Conservation (phyloP, 2,888 invertebrate species). For the Heliothis peltigera region DNA sequence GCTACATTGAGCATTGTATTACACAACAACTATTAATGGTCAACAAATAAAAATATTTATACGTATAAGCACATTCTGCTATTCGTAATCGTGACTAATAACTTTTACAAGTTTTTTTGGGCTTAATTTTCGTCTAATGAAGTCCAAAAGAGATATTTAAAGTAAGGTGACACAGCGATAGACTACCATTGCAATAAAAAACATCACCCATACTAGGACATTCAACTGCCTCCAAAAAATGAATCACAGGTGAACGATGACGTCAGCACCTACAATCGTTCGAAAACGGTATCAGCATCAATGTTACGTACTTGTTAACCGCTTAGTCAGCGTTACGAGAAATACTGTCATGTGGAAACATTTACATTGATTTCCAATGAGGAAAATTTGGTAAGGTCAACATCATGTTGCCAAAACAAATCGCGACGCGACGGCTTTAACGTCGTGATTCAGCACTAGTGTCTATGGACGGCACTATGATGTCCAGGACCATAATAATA, state of each 20-base stretch:
- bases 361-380: conserved; percentile 14
- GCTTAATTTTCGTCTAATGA: too few species aligned
- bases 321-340: conserved; percentile 55
- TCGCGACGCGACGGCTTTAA: neutral
- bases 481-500: too few species aligned
- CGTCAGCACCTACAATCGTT: conserved; percentile 46
- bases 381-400: conserved; percentile 28
- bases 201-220: conserved; percentile 28
- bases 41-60: neutral
- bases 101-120: neutral
- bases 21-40: neutral
- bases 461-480: neutral
- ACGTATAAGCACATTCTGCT: neutral
- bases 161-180: conserved; percentile 16
- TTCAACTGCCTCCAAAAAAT: conserved; percentile 44
- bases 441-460: neutral
- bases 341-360: conserved; percentile 29
- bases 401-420: neutral
- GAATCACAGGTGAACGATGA: conserved; percentile 52
- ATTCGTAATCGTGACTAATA: neutral
- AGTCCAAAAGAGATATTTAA: too few species aligned
- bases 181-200: conserved; percentile 1
- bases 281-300: conserved; percentile 51
- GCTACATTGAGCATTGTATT: conserved; percentile 5
- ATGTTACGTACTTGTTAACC: conserved; percentile 43